Conservation (phyloP, 2,113 vertebrate species). For the Elephantulus edwardii region DNA sequence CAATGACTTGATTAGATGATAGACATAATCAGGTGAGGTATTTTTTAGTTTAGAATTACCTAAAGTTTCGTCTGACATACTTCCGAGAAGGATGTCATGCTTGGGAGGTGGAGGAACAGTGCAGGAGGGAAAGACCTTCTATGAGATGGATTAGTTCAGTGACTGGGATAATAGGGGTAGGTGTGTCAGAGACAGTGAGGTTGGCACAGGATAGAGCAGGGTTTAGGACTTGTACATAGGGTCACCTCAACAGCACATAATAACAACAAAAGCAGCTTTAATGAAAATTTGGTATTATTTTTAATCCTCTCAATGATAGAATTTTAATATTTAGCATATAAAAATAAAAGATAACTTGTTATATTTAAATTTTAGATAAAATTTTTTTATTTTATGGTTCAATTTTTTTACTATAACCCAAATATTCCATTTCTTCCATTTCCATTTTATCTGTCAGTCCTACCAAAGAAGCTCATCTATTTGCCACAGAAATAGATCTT, state of each 20-base stretch:
- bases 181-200: no score
- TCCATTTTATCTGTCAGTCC: neutral
- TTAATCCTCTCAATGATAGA: neutral
- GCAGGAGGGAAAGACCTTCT: no score
- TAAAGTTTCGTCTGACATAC: no score
- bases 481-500: neutral
- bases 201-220: no score
- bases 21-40: neutral
- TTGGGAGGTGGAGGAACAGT: no score
- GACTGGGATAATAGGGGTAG: no score
- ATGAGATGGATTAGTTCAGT: no score
- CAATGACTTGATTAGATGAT: neutral
- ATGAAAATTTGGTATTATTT: conserved; percentile 11
- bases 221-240: no score
- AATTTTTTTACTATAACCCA: neutral
- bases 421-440: neutral
- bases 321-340: neutral
- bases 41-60: conserved; percentile 3
- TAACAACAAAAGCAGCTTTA: neutral
- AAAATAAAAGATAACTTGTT: neutral
- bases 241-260: no score
- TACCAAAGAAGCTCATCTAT: neutral
- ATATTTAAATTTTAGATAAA: neutral
- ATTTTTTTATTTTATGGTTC: no score
- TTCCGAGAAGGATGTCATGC: no score